Evolutionary conservation across 2,888 invertebrate genomes (phyloP).

Genomic region (Lissocephala sabroskyi): DNA sequence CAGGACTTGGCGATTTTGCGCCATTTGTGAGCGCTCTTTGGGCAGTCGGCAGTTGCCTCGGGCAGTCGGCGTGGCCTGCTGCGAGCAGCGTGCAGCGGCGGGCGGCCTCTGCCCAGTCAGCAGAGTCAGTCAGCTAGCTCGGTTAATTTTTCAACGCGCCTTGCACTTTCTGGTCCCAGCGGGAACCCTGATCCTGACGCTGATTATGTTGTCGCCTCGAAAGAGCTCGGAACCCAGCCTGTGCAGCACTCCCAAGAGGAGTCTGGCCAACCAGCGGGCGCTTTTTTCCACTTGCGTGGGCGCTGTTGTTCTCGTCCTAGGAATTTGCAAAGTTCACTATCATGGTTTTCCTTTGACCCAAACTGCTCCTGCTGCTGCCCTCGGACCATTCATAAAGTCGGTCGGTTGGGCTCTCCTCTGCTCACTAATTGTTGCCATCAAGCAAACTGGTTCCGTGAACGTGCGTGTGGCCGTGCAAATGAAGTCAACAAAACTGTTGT

Average conservation of each 20-base stretch:
- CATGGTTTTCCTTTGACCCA: background rate
- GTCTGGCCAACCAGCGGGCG: no score
- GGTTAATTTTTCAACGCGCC: background rate
- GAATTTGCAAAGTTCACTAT: no score
- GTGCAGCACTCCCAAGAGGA: no score
- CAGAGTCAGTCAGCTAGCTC: no score
- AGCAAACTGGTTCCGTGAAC: no score
- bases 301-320: no score
- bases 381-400: slow-evolving; percentile 22
- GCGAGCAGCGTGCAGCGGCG: no score
- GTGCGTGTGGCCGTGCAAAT: slow-evolving; percentile 35
- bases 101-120: no score
- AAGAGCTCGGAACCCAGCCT: no score
- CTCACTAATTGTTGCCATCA: slow-evolving; percentile 64
- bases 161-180: background rate
- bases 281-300: slow-evolving; percentile 37
- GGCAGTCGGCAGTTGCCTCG: slow-evolving; percentile 33
- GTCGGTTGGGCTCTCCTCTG: no score
- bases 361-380: background rate
- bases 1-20: slow-evolving; percentile 47
- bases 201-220: slow-evolving; percentile 49
- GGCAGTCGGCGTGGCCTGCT: slow-evolving; percentile 1
- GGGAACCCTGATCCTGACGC: slow-evolving; percentile 8
- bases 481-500: slow-evolving; percentile 4
- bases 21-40: slow-evolving; percentile 36